Evolutionary conservation across 2,113 vertebrate species (phyloP), one percentile per base, ranked within the genome.

Genomic region (Sturnira hondurensis): DNA sequence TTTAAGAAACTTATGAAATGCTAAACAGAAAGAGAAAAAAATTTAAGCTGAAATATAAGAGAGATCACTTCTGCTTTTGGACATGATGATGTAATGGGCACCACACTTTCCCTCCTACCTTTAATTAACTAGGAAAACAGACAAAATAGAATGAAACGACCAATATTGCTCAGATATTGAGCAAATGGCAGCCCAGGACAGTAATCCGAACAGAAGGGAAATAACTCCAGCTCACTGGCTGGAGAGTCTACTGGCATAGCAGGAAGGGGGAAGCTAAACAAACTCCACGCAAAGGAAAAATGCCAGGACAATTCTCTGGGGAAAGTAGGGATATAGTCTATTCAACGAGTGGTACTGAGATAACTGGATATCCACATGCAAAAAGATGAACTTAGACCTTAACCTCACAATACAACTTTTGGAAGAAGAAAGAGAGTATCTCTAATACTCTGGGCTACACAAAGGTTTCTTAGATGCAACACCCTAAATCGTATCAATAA

Each of bases 1-100:
- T 90, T 91, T 84, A 80, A 76, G 26, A 81, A 91, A 77, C 19
- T 73, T 56, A 52, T 8, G 24, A 96, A 89, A 85, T 82, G 85
- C 77, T 47, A 94, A 71, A 31, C 71, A 82, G 81, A 84, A 93
- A n/a, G 9, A 68, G 10, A 83, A 78, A 63, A 78, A 63, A 14
- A 71, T 15, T 87, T 85, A 78, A 77, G 50, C 33, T 91, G 47
- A 94, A 76, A 85, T 31, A 38, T 24, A 74, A 88, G 22, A 52
- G 17, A 67, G 20, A 61, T 16, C 11, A 71, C 7, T 43, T 80
- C 36, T 91, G 76, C 67, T 80, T 88, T 22, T 92, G 6, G 36
- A 83, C 50, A 61, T 86, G 50, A 93, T 41, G 22, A 82, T 76
- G 70, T 38, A 81, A 89, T 5, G 2, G 16, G 28, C 36, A 90